These are phyloP conservation scores for Anomalospiza imberbis DNA, from an alignment of 2,797 vertebrate species.

Conservation along the genomic window DNA sequence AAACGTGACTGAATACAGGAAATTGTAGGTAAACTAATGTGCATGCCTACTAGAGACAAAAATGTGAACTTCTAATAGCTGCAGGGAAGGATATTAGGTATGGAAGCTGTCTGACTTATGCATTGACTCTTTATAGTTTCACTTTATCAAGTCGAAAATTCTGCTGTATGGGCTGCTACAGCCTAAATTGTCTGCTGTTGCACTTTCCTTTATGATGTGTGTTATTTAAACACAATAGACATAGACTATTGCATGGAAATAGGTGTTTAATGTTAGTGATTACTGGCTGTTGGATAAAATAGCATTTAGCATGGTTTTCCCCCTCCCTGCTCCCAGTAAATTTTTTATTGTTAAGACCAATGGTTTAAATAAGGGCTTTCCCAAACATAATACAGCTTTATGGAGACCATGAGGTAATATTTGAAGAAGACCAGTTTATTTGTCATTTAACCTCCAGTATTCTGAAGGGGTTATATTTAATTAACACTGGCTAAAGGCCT, in stretches of 20 bases:
- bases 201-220: conserved; percentile 44
- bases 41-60: conserved; percentile 35
- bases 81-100: conserved; percentile 37
- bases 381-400: conserved; percentile 32
- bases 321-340: background rate
- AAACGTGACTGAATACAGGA: conserved; percentile 44
- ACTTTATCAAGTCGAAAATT: conserved; percentile 65
- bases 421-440: conserved; percentile 48
- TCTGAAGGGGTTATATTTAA: conserved; percentile 89
- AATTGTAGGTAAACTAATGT: conserved; percentile 43
- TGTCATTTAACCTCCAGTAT: conserved; percentile 84
- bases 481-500: conserved; percentile 88
- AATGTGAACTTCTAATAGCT: conserved; percentile 43
- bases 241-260: conserved; percentile 38
- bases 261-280: conserved; percentile 41
- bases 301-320: background rate
- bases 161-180: conserved; percentile 26
- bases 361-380: background rate
- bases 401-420: conserved; percentile 43
- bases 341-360: conserved; percentile 54
- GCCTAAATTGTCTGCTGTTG: conserved; percentile 57
- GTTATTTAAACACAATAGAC: conserved; percentile 64
- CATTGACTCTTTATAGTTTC: conserved; percentile 41
- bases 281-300: conserved; percentile 23
- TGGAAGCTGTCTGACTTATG: conserved; percentile 38